Evolutionary conservation across 2,113 vertebrate species (phyloP).

Genomic region (Puntigrus tetrazona): DNA sequence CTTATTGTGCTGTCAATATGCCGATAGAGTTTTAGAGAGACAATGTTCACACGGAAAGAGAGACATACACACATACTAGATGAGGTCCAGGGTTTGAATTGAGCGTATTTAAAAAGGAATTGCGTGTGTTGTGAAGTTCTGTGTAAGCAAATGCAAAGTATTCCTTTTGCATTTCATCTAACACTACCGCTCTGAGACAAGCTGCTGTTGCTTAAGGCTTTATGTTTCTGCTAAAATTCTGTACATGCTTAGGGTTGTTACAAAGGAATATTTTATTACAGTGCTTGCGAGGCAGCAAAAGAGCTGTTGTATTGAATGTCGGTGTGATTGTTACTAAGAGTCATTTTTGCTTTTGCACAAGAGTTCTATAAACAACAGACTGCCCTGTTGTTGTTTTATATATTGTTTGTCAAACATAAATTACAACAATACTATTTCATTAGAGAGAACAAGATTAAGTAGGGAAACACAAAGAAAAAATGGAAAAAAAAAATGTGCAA

Average conservation of each 20-base stretch:
- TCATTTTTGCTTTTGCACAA: neutral
- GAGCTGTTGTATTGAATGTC: neutral
- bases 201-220: neutral
- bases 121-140: neutral
- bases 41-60: neutral
- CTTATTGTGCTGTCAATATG: conserved; percentile 12
- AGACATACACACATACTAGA: neutral
- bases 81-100: neutral
- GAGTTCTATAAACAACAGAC: neutral
- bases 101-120: conserved; percentile 1
- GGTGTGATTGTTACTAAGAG: neutral
- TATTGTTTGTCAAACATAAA: neutral
- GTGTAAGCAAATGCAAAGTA: conserved; percentile 31
- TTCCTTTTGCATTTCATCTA: neutral
- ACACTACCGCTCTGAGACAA: neutral
- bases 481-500: neutral
- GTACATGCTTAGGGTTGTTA: neutral
- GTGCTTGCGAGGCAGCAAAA: neutral
- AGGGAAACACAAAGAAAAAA: neutral
- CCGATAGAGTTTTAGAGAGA: neutral
- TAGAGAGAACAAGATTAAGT: neutral
- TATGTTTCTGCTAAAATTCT: conserved; percentile 15
- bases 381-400: neutral
- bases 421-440: neutral
- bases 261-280: conserved; percentile 17